Conservation (phyloP, 2,113 vertebrate genomes). For the Eurystomus gularis region DNA sequence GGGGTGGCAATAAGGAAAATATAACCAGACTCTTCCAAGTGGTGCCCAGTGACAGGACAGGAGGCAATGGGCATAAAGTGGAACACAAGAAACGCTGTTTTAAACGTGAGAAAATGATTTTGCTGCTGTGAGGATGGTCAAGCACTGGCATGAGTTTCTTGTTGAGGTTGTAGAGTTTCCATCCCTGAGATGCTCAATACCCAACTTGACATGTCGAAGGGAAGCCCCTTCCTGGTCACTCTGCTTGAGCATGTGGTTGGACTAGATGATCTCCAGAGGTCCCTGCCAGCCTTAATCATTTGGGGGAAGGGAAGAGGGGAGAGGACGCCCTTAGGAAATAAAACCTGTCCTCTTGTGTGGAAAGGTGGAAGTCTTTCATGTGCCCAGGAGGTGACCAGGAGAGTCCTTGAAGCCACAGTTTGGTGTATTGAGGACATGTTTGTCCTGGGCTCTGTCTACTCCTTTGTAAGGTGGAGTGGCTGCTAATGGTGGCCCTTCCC, state of each 20-base stretch:
- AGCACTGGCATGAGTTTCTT: neutral
- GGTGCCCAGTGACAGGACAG: neutral
- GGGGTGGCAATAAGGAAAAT: neutral
- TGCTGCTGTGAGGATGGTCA: neutral
- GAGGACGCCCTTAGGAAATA: neutral
- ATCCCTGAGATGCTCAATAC: neutral
- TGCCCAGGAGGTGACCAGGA: neutral
- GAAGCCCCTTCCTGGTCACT: fast-evolving
- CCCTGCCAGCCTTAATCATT: neutral
- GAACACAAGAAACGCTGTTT: neutral
- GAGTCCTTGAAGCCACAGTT: neutral
- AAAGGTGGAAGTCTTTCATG: neutral
- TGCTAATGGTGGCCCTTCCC: neutral
- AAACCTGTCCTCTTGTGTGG: neutral
- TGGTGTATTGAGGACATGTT: fast-evolving
- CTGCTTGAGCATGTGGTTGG: fast-evolving
- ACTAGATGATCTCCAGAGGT: neutral
- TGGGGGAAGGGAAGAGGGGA: neutral
- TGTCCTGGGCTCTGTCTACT: neutral
- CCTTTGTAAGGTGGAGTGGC: neutral
- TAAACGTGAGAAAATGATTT: neutral
- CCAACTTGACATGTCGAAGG: neutral
- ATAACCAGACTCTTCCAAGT: neutral
- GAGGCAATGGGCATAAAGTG: neutral
- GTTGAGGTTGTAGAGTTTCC: neutral